Percentiles rank a stretch among this genome's conserved stretches.
Conservation (phyloP, 1,140 invertebrate species). For the Papilio polytes region DNA sequence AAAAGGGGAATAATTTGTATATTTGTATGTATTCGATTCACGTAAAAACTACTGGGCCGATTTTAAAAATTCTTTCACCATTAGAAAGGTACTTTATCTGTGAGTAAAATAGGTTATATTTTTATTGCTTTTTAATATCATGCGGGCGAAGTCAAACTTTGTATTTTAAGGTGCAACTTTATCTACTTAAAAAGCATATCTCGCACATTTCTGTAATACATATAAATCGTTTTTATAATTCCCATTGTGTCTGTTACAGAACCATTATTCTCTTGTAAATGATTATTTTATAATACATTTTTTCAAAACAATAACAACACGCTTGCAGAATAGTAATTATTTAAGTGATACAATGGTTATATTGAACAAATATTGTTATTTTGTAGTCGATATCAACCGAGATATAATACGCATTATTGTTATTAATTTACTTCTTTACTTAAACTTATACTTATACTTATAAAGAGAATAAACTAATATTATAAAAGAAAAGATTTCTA, state of each 20-base stretch:
- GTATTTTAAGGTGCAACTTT: neutral
- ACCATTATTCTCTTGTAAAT: slow-evolving; percentile 9
- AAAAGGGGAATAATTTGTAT: no score
- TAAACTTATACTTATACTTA: no score
- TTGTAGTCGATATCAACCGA: neutral
- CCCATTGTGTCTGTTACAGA: slow-evolving; percentile 10
- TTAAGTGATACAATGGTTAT: neutral
- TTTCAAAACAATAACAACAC: slow-evolving; percentile 11
- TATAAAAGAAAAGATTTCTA: no score
- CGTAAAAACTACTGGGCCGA: no score
- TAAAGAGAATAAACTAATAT: no score
- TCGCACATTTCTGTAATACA: neutral
- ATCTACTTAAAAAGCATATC: neutral
- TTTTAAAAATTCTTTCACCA: no score
- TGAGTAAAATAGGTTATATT: no score
- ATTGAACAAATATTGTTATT: no score
- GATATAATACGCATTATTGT: neutral
- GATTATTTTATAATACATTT: slow-evolving; percentile 2
- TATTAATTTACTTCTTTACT: neutral
- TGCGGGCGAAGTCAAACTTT: no score
- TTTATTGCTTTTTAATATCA: no score
- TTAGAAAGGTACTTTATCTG: no score
- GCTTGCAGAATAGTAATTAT: neutral
- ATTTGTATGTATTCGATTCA: no score
- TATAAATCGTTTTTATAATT: slow-evolving; percentile 1